Conservation (phyloP, 2,888 invertebrate species). For the Microchrysa polita region DNA sequence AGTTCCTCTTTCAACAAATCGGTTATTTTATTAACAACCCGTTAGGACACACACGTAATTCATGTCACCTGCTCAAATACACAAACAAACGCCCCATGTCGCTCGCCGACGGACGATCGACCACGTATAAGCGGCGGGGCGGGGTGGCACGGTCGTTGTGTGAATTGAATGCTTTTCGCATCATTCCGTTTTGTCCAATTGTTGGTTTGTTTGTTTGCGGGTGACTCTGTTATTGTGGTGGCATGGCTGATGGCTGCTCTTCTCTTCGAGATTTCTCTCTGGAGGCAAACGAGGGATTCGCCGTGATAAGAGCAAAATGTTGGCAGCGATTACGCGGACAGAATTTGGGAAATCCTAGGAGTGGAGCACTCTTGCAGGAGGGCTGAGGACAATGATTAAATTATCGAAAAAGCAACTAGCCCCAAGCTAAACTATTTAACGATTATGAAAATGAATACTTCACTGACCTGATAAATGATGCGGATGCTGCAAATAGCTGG, state of each 20-base stretch:
- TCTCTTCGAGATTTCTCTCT: neutral
- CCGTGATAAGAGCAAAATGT: no score
- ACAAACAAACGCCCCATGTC: neutral
- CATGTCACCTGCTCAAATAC: conserved; percentile 8
- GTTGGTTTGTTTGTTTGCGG: neutral
- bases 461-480: neutral
- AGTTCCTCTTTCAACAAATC: no score
- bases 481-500: no score
- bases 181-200: neutral
- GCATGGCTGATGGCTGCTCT: no score
- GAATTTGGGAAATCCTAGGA: neutral
- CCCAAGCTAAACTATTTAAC: no score
- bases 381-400: neutral
- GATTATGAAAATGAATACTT: neutral
- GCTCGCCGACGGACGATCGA: neutral
- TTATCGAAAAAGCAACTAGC: no score
- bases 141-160: no score
- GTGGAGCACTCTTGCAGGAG: neutral
- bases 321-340: neutral
- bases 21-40: no score
- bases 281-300: neutral
- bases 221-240: neutral
- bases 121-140: no score
- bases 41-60: no score
- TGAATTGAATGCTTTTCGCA: neutral